Conservation (phyloP, 2,888 invertebrate species). For the Zhengitettix transpicula region DNA sequence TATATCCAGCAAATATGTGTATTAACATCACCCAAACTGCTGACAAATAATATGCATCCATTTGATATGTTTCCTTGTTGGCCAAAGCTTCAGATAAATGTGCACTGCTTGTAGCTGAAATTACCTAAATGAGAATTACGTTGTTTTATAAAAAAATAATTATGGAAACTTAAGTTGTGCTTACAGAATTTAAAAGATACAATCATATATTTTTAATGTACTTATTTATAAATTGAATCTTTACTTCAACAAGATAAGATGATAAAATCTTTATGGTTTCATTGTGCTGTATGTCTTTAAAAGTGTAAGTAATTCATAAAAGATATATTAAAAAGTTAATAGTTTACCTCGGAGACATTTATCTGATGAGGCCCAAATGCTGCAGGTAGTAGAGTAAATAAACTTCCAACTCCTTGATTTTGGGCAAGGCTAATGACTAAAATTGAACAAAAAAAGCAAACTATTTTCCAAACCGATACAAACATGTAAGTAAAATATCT, state of each 20-base stretch:
- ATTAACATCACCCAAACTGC: conserved; percentile 62
- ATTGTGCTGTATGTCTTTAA: no score
- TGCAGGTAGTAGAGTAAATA: conserved; percentile 55
- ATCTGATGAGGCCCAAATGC: conserved; percentile 68
- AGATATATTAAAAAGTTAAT: conserved; percentile 37
- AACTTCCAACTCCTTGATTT: conserved; percentile 57
- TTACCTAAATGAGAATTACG: no score
- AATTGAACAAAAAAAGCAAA: conserved; percentile 58
- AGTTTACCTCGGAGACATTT: conserved; percentile 50
- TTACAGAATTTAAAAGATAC: no score
- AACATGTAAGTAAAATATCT: conserved; percentile 83
- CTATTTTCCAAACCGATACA: conserved; percentile 81
- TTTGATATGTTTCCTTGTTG: conserved; percentile 55
- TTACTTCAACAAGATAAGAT: no score
- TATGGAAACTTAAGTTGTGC: no score
- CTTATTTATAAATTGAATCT: no score
- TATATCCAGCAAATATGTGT: conserved; percentile 66
- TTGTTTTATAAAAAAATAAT: no score
- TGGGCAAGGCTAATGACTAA: conserved; percentile 44
- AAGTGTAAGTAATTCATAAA: conserved; percentile 25
- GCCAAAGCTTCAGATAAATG: conserved; percentile 41
- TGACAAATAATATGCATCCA: conserved; percentile 52
- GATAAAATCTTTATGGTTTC: no score
- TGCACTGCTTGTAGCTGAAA: no score
- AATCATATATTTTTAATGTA: no score